phyloP scores from a whole-genome alignment of 2,113 vertebrate species.

The Cinclus cinclus region DNA sequence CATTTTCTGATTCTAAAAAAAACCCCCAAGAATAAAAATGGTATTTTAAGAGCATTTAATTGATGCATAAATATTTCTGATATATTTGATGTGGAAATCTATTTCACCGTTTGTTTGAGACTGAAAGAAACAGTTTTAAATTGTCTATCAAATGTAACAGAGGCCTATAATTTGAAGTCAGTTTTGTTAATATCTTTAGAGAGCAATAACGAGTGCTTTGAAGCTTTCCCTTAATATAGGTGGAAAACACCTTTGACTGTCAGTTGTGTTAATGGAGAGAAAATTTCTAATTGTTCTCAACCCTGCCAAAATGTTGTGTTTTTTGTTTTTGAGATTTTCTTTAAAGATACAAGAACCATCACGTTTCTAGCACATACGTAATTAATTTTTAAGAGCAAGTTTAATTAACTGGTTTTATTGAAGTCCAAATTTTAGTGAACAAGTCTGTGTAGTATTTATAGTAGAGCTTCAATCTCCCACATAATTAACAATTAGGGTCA shows the following conservation, averaged over 20 bases:
- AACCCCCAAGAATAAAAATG: fast-evolving
- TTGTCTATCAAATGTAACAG: neutral
- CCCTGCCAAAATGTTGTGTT: constrained; percentile 54
- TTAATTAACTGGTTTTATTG: constrained; percentile 62
- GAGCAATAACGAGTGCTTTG: constrained; percentile 37
- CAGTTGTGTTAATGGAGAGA: constrained; percentile 67
- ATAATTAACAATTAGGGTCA: constrained; percentile 34
- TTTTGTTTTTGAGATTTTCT: constrained; percentile 53
- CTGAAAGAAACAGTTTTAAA: constrained; percentile 3
- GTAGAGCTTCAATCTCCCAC: neutral
- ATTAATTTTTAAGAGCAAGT: constrained; percentile 51
- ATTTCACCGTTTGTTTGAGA: neutral
- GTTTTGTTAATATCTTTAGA: constrained; percentile 26
- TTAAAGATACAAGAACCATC: constrained; percentile 70
- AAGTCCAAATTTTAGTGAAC: constrained; percentile 34
- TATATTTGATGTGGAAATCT: neutral
- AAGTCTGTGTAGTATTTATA: constrained; percentile 22
- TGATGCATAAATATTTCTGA: neutral
- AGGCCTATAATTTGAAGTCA: constrained; percentile 12
- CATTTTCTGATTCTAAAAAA: neutral
- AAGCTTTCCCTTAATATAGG: constrained; percentile 57
- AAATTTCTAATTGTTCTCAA: constrained; percentile 62
- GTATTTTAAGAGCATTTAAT: neutral
- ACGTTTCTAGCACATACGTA: constrained; percentile 55
- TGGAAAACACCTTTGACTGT: constrained; percentile 70